Percentiles rank a stretch among this genome's conserved stretches.
Conservation (phyloP, 30 jellyfish, hydroid and myxozoan genomes). For the Catostylus mosaicus region DNA sequence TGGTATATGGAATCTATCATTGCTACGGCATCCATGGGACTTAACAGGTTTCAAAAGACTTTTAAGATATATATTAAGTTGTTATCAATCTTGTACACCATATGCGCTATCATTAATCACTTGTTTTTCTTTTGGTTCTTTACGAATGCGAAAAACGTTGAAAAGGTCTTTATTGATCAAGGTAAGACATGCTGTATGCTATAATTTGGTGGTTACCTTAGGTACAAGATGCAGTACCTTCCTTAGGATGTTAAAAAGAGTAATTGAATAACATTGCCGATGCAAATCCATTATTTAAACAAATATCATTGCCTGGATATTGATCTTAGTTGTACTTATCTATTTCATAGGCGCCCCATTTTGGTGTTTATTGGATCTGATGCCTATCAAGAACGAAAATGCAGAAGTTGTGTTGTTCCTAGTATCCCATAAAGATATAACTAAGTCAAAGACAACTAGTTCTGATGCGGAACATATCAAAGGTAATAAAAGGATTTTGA, state of each 20-base stretch:
- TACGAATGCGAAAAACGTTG: too few relatives aligned
- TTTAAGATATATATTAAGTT: background rate
- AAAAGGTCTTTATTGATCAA: background rate
- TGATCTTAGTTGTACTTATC: too few relatives aligned
- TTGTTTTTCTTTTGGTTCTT: background rate
- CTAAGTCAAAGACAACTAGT: constrained; percentile 24
- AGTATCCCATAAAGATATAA: constrained; percentile 87
- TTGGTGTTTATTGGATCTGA: constrained; percentile 78
- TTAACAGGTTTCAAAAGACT: background rate
- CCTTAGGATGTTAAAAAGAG: too few relatives aligned
- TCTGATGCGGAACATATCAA: background rate
- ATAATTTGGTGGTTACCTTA: too few relatives aligned
- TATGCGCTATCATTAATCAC: background rate
- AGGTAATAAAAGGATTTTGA: too few relatives aligned
- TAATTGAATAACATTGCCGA: too few relatives aligned
- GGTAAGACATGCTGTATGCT: background rate
- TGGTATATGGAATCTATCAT: background rate
- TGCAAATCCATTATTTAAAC: too few relatives aligned
- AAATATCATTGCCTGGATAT: too few relatives aligned
- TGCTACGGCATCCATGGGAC: background rate
- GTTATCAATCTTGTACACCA: background rate
- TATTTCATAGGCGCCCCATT: constrained; percentile 74
- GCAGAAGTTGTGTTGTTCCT: constrained; percentile 83
- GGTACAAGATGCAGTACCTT: too few relatives aligned
- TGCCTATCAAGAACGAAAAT: constrained; percentile 85